These are phyloP conservation scores for Campylomormyrus numenius DNA, from an alignment of 2,113 vertebrate species.

Conservation along the genomic window DNA sequence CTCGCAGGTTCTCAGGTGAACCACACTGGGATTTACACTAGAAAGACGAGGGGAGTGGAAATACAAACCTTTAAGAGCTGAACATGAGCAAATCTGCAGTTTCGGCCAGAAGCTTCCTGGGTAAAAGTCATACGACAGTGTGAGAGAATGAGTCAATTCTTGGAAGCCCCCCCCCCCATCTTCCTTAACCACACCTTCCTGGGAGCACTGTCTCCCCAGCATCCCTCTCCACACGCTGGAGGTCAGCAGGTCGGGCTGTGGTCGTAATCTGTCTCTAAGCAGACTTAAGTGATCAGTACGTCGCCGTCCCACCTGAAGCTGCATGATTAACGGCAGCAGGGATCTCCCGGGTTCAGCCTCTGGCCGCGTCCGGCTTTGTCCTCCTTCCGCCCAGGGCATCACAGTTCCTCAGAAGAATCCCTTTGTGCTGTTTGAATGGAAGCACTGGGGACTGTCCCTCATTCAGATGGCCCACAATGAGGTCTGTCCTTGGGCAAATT, in stretches of 20 bases:
- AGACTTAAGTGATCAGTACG: not conserved
- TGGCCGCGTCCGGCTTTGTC: not conserved
- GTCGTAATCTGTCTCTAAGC: not conserved
- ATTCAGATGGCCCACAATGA: not conserved
- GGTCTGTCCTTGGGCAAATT: conserved; percentile 3
- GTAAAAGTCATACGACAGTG: not conserved
- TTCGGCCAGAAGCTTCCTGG: not conserved
- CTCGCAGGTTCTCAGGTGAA: not conserved
- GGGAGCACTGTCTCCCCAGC: not conserved
- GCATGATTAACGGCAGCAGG: not conserved
- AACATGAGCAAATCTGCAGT: not conserved
- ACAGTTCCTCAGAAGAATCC: not conserved
- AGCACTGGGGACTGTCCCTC: not conserved
- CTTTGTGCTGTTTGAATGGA: not conserved
- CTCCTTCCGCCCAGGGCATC: not conserved
- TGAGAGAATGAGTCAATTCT: not conserved
- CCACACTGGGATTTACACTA: not conserved
- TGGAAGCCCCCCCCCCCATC: not conserved
- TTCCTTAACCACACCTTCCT: not conserved
- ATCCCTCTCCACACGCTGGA: not conserved
- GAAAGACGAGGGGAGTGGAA: not conserved
- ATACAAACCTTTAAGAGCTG: not conserved
- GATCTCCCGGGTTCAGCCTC: not conserved
- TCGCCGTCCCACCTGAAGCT: not conserved
- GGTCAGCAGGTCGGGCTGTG: not conserved